phyloP scores from a whole-genome alignment of 2,113 vertebrate genomes.

The Calypte anna region DNA sequence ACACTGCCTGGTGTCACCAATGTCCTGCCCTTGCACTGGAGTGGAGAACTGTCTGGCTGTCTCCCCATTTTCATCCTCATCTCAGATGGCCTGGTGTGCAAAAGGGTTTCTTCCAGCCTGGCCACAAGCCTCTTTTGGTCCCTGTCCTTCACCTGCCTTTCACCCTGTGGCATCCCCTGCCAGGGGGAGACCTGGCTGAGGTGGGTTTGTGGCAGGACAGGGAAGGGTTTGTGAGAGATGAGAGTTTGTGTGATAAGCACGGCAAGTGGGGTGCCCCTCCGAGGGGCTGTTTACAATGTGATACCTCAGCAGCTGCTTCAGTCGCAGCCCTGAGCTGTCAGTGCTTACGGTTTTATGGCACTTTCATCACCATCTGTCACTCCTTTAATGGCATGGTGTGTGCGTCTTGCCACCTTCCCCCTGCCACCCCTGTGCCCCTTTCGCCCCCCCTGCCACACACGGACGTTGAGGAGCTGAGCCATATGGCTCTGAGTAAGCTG shows the following conservation, averaged over 20 bases:
- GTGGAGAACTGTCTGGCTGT: fast-evolving
- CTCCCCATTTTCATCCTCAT: neutral
- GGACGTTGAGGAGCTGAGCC: neutral
- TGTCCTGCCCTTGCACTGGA: neutral
- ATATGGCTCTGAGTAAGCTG: neutral
- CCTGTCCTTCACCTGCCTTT: neutral
- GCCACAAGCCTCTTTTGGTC: fast-evolving
- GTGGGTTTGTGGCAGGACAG: neutral
- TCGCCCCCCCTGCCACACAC: neutral
- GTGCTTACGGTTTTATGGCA: constrained; percentile 40
- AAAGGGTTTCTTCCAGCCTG: neutral
- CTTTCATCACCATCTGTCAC: constrained; percentile 69
- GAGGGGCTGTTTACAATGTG: neutral
- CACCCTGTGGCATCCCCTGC: fast-evolving
- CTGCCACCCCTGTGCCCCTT: neutral
- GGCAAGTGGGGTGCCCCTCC: neutral
- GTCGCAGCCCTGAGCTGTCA: neutral
- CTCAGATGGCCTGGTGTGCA: neutral
- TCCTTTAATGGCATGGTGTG: neutral
- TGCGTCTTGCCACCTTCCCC: neutral
- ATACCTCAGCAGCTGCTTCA: constrained; percentile 59
- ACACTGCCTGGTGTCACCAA: neutral
- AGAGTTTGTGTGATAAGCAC: neutral
- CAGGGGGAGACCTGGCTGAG: fast-evolving
- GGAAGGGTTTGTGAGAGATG: neutral